A percentile compares a stretch with the other conserved stretches of the same genome.
Conservation (phyloP, 1,140 invertebrate species). For the Branchinecta lynchi region DNA sequence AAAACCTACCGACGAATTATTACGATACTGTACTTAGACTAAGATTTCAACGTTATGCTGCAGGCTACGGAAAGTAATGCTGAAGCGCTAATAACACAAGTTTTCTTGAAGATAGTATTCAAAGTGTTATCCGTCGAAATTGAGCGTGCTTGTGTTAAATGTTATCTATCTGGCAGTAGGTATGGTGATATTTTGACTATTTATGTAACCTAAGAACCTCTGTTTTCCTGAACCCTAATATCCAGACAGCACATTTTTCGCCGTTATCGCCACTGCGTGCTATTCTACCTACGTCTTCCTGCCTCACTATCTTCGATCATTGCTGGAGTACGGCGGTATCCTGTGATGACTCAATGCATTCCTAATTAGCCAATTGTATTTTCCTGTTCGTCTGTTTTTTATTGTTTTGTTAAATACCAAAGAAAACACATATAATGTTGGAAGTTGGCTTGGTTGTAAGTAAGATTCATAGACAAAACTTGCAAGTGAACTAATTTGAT, state of each 20-base stretch:
- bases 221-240: background rate
- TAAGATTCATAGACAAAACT: too few species aligned
- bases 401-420: too few species aligned
- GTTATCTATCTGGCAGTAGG: background rate
- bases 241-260: constrained; percentile 11
- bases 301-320: constrained; percentile 15
- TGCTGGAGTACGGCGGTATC: constrained; percentile 11
- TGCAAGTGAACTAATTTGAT: too few species aligned
- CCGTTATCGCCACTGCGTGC: constrained; percentile 12
- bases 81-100: too few species aligned
- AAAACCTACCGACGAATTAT: too few species aligned
- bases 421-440: too few species aligned
- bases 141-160: background rate
- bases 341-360: background rate
- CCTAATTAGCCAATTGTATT: too few species aligned
- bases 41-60: too few species aligned
- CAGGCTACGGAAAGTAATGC: too few species aligned
- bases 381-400: too few species aligned
- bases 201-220: background rate
- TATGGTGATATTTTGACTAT: background rate
- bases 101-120: background rate
- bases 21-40: too few species aligned
- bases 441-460: too few species aligned
- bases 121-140: background rate
- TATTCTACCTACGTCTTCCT: constrained; percentile 17